Evolutionary conservation across 2,113 vertebrate genomes (phyloP).

Genomic region (Pachyramphus minor): DNA sequence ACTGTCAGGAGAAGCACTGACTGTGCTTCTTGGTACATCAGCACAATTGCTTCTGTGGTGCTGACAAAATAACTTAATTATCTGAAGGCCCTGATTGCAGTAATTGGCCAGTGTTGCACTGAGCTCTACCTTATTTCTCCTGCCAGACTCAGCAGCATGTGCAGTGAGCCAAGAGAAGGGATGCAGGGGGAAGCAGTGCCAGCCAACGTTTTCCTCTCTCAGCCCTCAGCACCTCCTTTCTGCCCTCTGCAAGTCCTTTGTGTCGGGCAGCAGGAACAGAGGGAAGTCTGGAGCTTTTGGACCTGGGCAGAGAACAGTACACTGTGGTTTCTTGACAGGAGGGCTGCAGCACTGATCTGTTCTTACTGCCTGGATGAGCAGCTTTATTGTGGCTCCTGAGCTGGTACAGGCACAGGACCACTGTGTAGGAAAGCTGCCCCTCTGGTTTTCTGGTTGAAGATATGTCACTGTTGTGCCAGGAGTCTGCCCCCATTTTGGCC

Average conservation of each 20-base stretch:
- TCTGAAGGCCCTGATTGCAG: not conserved
- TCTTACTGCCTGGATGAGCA: not conserved
- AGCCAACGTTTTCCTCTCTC: not conserved
- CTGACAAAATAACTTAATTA: constrained; percentile 33
- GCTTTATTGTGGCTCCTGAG: not conserved
- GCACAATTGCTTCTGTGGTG: not conserved
- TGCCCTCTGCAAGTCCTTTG: not conserved
- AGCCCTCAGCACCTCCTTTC: not conserved
- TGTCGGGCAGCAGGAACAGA: not conserved
- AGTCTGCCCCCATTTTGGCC: not conserved
- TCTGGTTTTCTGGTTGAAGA: not conserved
- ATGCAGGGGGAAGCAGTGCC: not conserved
- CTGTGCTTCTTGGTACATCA: not conserved
- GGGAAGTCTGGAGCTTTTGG: not conserved
- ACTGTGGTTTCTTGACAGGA: accelerated
- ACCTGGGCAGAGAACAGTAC: not conserved
- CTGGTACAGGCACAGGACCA: not conserved
- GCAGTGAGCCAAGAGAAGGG: not conserved
- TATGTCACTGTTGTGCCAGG: not conserved
- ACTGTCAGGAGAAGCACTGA: not conserved
- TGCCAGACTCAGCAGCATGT: not conserved
- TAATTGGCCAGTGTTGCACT: not conserved
- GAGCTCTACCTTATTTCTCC: not conserved
- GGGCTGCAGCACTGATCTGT: not conserved
- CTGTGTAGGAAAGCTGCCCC: not conserved